Base-by-base conservation (phyloP, 2,888 invertebrate genomes). In the Habrosyne pyritoides region DNA sequence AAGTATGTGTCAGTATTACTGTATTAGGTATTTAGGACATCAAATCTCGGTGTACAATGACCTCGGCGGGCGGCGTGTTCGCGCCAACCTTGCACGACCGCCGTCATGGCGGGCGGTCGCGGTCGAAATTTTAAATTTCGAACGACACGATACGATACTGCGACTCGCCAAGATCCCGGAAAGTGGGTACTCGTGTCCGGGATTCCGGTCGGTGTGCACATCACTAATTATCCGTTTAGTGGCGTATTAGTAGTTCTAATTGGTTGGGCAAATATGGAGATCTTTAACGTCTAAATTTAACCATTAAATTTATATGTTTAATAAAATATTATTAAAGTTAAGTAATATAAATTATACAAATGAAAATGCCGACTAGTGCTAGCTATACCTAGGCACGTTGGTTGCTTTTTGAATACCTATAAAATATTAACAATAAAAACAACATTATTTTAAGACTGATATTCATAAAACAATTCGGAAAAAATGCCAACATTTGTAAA, bases 21-120 rank as follows among this genome's bases (percentile, higher is more conserved):
- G 71, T 77, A 77, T 81, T 85, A 84, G 83, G 84, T 87, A 90
- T 89, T 87, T 89, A 83, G 90, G 87, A 84, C 89, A 85, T 84
- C 81, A 83, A 85, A 86, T 77, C 83, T 77, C 78, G 72, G 75
- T 87, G 87, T 89, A 79, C 89, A 87, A 79, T 86, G 90, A 89
- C 89, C 90, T 89, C 88, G 85, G 67, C 63, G 59, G 63, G 66
- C 73, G 71, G 72, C 74, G 80, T 71, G 84, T 77, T 84, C 84
- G 82, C 83, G 81, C 73, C 84, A 84, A 84, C 86, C 86, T 87
- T 85, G 86, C 77, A 67, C 71, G 69, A 65, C 60, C 77, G 66
- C 65, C 72, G 75, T 68, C 69, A 67, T 70, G 71, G 66, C 67
- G 71, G 69, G 70, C 71, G 73, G 60, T 65, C 71, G 74, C 71